Conservation (phyloP, 2,113 vertebrate genomes). For the Tyto alba region DNA sequence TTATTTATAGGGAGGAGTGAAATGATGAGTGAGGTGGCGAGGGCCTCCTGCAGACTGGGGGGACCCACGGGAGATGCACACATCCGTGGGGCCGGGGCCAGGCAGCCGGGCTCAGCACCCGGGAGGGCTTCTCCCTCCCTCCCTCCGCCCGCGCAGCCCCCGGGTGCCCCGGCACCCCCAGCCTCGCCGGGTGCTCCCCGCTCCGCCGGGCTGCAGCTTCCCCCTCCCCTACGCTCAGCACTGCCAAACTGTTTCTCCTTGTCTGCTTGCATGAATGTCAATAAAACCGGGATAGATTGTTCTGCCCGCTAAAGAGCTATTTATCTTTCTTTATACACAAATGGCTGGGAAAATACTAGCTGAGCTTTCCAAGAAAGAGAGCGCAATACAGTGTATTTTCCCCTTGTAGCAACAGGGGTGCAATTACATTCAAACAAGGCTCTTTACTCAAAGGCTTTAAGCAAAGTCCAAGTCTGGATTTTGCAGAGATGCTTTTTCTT, state of each 20-base stretch:
- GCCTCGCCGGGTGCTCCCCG: neutral
- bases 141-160: neutral
- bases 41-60: neutral
- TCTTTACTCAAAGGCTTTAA: slow-evolving; percentile 51
- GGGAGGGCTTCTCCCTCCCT: neutral
- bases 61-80: neutral
- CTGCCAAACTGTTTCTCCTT: slow-evolving; percentile 19
- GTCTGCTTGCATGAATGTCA: slow-evolving; percentile 40
- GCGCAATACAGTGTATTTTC: slow-evolving; percentile 51
- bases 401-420: slow-evolving; percentile 58
- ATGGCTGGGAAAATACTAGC: slow-evolving; percentile 61
- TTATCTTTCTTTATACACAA: slow-evolving; percentile 54
- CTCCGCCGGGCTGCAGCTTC: neutral
- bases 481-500: slow-evolving; percentile 37
- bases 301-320: slow-evolving; percentile 56
- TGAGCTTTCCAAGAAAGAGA: slow-evolving; percentile 52
- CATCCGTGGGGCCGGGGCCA: accelerated
- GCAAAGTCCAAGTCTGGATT: slow-evolving; percentile 56
- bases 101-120: neutral
- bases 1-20: neutral
- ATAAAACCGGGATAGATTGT: slow-evolving; percentile 28
- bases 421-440: slow-evolving; percentile 61
- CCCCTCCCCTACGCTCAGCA: neutral
- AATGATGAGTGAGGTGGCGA: neutral
- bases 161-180: neutral